phyloP scores from a whole-genome alignment of 1,140 invertebrate species.

The Monomorium pharaonis region DNA sequence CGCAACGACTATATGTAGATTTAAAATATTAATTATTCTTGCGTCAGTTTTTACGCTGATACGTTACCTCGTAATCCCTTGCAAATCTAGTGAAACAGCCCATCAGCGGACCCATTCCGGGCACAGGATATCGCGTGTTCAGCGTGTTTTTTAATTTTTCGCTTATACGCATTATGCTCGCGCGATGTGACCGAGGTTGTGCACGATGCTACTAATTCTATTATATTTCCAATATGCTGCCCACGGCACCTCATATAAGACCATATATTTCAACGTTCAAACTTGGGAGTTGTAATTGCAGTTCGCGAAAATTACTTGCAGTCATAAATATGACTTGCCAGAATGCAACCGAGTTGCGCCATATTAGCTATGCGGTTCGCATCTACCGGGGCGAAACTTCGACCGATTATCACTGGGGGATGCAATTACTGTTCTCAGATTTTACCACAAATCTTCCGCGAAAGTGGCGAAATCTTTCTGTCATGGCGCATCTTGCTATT shows the following conservation, averaged over 20 bases:
- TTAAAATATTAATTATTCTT: not conserved
- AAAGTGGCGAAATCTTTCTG: not conserved
- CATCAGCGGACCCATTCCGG: not conserved
- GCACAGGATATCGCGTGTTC: not conserved
- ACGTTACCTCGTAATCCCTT: not conserved
- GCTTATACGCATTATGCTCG: not conserved
- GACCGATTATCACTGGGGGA: constrained; percentile 24
- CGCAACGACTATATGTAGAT: constrained; percentile 1
- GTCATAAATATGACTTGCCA: constrained; percentile 49
- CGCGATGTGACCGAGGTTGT: not conserved
- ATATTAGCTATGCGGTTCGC: constrained; percentile 14
- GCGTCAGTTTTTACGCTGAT: not conserved
- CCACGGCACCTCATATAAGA: constrained; percentile 38
- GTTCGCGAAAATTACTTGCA: constrained; percentile 50
- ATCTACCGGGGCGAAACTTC: constrained; percentile 32
- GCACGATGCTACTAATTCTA: constrained; percentile 40
- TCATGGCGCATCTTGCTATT: not conserved
- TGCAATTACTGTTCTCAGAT: constrained; percentile 10
- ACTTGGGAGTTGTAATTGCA: constrained; percentile 55
- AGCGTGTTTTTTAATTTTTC: constrained; percentile 10
- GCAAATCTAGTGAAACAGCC: not conserved
- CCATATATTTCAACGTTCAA: constrained; percentile 50
- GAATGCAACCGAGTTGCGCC: constrained; percentile 15
- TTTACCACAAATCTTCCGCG: not conserved
- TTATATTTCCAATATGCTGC: constrained; percentile 59